Conservation (phyloP, 2,797 vertebrate genomes). For the Squalus acanthias region DNA sequence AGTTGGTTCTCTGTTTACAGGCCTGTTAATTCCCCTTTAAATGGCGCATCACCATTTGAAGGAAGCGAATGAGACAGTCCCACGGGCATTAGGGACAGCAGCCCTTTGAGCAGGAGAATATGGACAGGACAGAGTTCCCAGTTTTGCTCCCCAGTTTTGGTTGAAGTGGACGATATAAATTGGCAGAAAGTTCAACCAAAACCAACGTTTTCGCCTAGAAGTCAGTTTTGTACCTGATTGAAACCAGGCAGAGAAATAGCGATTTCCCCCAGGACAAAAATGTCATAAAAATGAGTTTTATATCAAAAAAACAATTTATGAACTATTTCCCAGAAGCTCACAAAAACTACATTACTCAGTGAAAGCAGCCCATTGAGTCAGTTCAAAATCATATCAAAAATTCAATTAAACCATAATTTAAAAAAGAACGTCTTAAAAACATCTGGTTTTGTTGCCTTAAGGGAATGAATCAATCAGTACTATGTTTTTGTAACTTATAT, state of each 20-base stretch:
- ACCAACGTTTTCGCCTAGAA: neutral
- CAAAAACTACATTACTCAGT: neutral
- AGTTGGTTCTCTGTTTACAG: neutral
- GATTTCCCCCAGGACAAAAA: neutral
- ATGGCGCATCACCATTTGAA: neutral
- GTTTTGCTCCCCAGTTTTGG: neutral
- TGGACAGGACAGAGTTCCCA: neutral
- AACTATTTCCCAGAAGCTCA: neutral
- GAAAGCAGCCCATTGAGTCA: conserved; percentile 3
- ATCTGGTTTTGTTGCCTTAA: conserved; percentile 1
- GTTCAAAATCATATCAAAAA: conserved; percentile 24
- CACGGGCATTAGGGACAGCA: neutral
- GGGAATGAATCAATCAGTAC: neutral
- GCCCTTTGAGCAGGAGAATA: neutral
- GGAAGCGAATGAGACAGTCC: too few relatives aligned
- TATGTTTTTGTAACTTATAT: neutral
- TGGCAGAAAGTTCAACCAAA: neutral
- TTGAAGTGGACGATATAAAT: neutral
- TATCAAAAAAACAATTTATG: neutral
- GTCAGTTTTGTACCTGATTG: neutral
- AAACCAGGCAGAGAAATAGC: neutral
- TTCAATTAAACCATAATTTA: neutral
- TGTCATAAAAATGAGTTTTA: neutral
- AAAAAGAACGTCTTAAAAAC: neutral
- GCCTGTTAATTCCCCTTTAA: neutral